Conservation (phyloP, 2,888 invertebrate genomes). For the Ophonus ardosiacus region DNA sequence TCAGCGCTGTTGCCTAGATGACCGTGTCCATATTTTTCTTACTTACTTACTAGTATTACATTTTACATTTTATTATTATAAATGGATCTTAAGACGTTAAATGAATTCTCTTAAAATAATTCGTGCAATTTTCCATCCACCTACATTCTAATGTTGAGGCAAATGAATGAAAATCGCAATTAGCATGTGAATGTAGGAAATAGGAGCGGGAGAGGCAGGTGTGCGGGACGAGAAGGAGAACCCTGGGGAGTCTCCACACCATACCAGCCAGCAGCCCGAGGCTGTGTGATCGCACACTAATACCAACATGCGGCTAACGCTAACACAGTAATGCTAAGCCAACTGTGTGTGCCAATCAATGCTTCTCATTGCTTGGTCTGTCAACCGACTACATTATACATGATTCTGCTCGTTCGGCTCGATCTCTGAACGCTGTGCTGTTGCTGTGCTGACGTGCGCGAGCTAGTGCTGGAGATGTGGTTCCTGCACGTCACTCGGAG, state of each 20-base stretch:
- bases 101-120: too few relatives aligned
- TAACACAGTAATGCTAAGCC: conserved; percentile 54
- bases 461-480: conserved; percentile 14
- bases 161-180: conserved; percentile 35
- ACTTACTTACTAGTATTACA: too few relatives aligned
- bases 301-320: conserved; percentile 32
- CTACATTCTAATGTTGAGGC: background rate
- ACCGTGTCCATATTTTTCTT: too few relatives aligned
- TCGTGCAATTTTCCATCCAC: too few relatives aligned
- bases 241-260: conserved; percentile 12
- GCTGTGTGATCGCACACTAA: conserved; percentile 42
- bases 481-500: background rate
- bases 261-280: background rate
- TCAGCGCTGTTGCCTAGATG: too few relatives aligned
- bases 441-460: background rate
- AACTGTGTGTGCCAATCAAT: conserved; percentile 59
- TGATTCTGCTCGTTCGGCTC: conserved; percentile 14
- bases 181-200: conserved; percentile 13
- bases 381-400: conserved; percentile 55
- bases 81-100: too few relatives aligned
- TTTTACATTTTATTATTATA: too few relatives aligned
- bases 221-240: background rate
- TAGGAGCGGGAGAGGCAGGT: background rate
- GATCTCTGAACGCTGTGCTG: background rate
- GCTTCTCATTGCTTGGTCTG: conserved; percentile 60